Percentiles rank a stretch among this genome's conserved stretches.
Conservation (phyloP, 2,113 vertebrate species). For the Trachemys scripta region DNA sequence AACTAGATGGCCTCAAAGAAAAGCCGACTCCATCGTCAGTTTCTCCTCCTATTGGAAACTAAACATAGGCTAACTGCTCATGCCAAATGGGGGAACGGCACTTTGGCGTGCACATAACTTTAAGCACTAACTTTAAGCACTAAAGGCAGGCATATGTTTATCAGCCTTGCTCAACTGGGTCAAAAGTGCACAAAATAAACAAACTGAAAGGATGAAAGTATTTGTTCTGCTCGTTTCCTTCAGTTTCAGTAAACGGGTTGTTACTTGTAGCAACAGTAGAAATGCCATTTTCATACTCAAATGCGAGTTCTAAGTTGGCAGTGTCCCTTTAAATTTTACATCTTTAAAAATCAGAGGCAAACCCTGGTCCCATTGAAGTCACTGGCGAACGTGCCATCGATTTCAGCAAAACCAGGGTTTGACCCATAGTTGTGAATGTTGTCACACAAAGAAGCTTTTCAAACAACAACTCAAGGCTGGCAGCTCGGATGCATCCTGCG, state of each 20-base stretch:
- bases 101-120: not conserved
- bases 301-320: not conserved
- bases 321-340: not conserved
- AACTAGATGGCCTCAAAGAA: conserved; percentile 12
- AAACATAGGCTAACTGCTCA: not conserved
- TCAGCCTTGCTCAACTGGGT: not conserved
- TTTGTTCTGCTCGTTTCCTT: conserved; percentile 15
- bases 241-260: not conserved
- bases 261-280: not conserved
- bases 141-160: not conserved
- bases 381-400: not conserved
- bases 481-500: conserved; percentile 23
- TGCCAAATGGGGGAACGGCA: not conserved
- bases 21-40: not conserved
- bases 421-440: conserved; percentile 4
- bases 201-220: not conserved
- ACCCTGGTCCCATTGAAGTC: not conserved
- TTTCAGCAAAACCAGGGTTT: not conserved
- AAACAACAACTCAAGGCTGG: conserved; percentile 17
- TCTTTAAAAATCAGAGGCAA: conserved; percentile 13
- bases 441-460: conserved; percentile 45
- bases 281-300: not conserved
- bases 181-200: not conserved
- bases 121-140: not conserved
- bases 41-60: not conserved